Base-by-base conservation (phyloP, 2,113 vertebrate species). In the Salvator merianae region DNA sequence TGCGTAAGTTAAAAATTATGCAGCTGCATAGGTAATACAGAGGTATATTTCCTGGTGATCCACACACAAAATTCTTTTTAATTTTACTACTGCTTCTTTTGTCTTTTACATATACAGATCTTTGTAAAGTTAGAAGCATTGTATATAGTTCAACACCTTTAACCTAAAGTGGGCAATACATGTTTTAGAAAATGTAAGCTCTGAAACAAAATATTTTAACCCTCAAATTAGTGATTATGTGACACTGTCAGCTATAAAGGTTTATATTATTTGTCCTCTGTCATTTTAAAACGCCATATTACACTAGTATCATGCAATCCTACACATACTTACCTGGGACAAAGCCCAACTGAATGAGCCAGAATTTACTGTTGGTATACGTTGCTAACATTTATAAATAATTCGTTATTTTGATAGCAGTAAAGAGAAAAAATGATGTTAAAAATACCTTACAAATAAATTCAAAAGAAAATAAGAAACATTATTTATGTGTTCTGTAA, bases 371-470 rank as follows among this genome's bases (percentile, higher is more conserved):
- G 24, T 9, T 65, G 4, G 26, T 28, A 26, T 65, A 13, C 6
- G 76, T n/a, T 88, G 69, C 85, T 81, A 38, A 38, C 18, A 6
- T 5, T 12, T 59, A 84, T 12, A 76, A 83, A 84, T 5, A 87
- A 4, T 28, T 9, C 0, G 22, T 0, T 34, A 40, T 1, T 89
- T 83, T 82, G 4, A 87, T 12, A 1, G 50, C 16, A 84, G 79
- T 55, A 71, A 71, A 38, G 20, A 32, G 72, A 79, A 87, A 91
- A 87, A 77, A 0, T 65, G 13, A 84, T 70, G 91, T 93, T 89
- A 84, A 88, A 70, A 78, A 9, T 32, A 30, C 65, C 86, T 89
- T 90, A 85, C 8, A 87, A 5, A 89, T 34, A 34, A 87, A 86
- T 83, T 86, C 76, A 89, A 88, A 90, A 87, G 22, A 34, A 7